Base-by-base conservation (phyloP, 2,888 invertebrate genomes). In the Monochamus alternatus region DNA sequence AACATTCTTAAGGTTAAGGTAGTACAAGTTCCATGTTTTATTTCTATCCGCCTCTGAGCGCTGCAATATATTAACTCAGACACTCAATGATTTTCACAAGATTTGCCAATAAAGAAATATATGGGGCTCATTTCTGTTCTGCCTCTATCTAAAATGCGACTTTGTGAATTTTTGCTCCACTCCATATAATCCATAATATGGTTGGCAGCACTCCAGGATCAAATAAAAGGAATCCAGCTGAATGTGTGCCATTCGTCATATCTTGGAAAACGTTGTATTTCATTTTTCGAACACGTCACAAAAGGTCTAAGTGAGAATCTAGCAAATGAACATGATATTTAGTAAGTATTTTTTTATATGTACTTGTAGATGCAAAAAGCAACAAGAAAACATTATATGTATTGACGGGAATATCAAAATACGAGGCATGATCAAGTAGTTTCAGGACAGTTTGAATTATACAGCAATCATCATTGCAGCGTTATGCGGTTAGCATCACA, bases 191-290 rank as follows among this genome's bases (percentile, higher is more conserved):
- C 51, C 38, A 58, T 51, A 52, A 73, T 59, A 59, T 65, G 60
- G 58, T 44, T 73, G 73, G 73, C 73, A 32, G 47, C 44, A 58
- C 43, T 73, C 73, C 73, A 73, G 65, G 38, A 52, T 51, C 73
- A 58, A 66, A 73, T 66, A 59, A 60, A 52, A 60, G 66, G 43
- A 65, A 66, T 65, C 66, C 59, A n/a, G 59, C 44, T 12, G 52
- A 73, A 73, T 73, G 65, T 43, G 44, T 58, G 44, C 73, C 60
- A 65, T 73, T 73, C 43, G 55, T 73, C 73, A 73, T 73, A 44
- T 66, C 65, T 65, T 65, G 47, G 47, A 73, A 22, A 65, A 60
- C 44, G 63, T 52, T 63, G 71, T 71, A 51, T 51, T 31, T 51
- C 30, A 22, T 38, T 14, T 63, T 71, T 31, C 30, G 60, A 22